Percentiles rank a stretch among this genome's conserved stretches.
Conservation (phyloP, 2,797 vertebrate species). For the Pachyuromys duprasi region DNA sequence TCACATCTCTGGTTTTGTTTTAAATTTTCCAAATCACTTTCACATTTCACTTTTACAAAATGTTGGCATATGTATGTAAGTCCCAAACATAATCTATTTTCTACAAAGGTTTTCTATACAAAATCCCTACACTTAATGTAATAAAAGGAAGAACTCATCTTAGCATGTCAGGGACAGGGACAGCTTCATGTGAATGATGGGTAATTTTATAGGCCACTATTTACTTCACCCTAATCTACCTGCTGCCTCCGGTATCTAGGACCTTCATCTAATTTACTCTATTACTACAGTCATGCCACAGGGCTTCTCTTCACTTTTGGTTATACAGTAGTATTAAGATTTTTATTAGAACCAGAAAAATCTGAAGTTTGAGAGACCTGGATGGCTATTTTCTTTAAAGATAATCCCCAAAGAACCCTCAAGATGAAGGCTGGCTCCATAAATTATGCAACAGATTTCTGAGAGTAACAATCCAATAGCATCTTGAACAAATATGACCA, state of each 20-base stretch:
- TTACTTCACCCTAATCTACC: not conserved
- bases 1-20: not conserved
- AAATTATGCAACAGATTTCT: not conserved
- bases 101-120: constrained; percentile 20
- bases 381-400: constrained; percentile 30
- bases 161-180: not conserved
- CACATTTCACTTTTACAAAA: constrained; percentile 38
- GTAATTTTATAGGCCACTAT: not conserved
- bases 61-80: not conserved
- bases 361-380: not conserved
- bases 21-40: constrained; percentile 25
- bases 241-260: not conserved
- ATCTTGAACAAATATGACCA: not conserved
- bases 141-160: constrained; percentile 24
- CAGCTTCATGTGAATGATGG: not conserved
- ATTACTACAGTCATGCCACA: not conserved
- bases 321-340: not conserved
- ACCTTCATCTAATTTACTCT: not conserved
- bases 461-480: not conserved
- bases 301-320: not conserved
- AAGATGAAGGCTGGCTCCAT: not conserved
- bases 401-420: constrained; percentile 7
- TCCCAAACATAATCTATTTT: constrained; percentile 19
- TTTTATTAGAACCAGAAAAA: constrained; percentile 54
- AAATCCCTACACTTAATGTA: not conserved